Evolutionary conservation across 2,888 invertebrate species (phyloP).

Genomic region (Cybosia mesomella): DNA sequence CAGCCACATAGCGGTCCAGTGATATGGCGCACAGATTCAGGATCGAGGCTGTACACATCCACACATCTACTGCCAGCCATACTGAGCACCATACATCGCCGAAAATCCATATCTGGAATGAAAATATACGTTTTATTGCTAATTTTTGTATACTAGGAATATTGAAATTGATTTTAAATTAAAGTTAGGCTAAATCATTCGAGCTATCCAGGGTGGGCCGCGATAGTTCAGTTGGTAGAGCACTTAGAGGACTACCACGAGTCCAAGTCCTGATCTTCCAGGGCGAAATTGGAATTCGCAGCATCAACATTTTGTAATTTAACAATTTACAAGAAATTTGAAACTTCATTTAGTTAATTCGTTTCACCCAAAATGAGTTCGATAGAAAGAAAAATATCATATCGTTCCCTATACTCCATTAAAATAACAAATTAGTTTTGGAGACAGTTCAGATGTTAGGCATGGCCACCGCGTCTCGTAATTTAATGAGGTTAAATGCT

Average conservation of each 20-base stretch:
- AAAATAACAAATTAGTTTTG: not conserved
- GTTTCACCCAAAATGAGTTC: not conserved
- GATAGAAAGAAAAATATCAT: not conserved
- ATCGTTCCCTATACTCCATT: not conserved
- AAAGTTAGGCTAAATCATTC: too few species aligned
- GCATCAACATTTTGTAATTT: too few species aligned
- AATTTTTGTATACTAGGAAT: not conserved
- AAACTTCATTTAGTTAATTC: not conserved
- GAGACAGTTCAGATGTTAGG: not conserved
- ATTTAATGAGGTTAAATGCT: slow-evolving; percentile 4
- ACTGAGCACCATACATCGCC: slow-evolving; percentile 98
- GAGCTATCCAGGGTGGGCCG: not conserved
- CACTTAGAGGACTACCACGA: too few species aligned
- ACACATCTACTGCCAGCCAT: slow-evolving; percentile 99
- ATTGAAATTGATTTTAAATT: not conserved
- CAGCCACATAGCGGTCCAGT: slow-evolving; percentile 97
- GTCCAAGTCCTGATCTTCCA: too few species aligned
- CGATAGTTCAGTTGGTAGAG: too few species aligned
- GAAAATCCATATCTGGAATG: slow-evolving; percentile 96
- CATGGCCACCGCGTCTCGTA: slow-evolving; percentile 3
- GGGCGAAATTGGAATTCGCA: too few species aligned
- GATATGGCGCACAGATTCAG: slow-evolving; percentile 98
- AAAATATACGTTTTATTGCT: not conserved
- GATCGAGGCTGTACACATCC: slow-evolving; percentile 99
- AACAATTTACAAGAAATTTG: too few species aligned